Evolutionary conservation across 2,113 vertebrate species (phyloP), one percentile per base, ranked within the genome.

Genomic region (Syngnathus typhle): DNA sequence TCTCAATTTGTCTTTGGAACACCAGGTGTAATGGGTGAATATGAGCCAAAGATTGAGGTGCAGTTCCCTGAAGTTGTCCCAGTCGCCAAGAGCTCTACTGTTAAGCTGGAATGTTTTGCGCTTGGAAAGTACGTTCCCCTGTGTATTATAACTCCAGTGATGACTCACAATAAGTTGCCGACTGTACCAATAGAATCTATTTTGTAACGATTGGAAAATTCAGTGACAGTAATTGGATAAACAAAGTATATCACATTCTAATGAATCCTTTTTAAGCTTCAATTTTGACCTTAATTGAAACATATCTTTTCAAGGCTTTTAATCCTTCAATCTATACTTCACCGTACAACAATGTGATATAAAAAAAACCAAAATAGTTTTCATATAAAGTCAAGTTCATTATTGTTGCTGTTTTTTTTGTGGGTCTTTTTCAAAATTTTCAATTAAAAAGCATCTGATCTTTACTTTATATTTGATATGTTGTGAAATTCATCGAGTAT

Each of bases 1-100:
- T 70, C 38, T 67, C 0, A 61, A 23, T 76, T 68, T 84, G 6
- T 80, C 36, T 80, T 49, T 76, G n/a, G 61, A 36, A 70, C 65
- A 79, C 23, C 91, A 98, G 96, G 96, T 79, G 92, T 94, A 73
- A 98, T 98, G 96, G 96, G 96, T 18, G 95, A 98, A 88, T 98
- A 98, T 0, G 96, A 98, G 78, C 96, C 96, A 37, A 98, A 98
- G 91, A 98, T 98, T 75, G 96, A 98, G 88, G 95, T 98, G 63
- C 95, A 97, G 82, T 95, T 98, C 77, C 94, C 95, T 66, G 95
- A 98, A 82, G 91, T 84, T 0, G 93, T 96, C 44, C 92, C 93
- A 0, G 93, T 94, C 0, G 94, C 94, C 0, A 95, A 92, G 85
- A 94, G 95, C 79, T 88, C 93, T 60, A 95, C 91, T 0, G 94